Base-by-base conservation (phyloP, 2,797 vertebrate species). In the Antennarius maculatus region DNA sequence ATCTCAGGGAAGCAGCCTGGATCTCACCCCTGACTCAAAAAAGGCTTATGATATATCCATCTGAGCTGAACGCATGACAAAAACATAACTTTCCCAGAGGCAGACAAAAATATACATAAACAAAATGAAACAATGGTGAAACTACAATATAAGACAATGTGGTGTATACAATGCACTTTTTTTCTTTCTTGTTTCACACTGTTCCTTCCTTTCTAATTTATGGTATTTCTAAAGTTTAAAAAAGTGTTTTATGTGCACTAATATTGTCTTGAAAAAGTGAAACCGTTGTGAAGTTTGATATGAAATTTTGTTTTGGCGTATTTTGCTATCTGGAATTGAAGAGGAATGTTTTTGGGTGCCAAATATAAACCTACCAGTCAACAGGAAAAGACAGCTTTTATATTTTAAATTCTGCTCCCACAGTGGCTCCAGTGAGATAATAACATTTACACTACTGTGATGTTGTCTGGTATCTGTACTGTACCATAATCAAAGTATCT, bases 1-100 rank as follows among this genome's bases (percentile, higher is more conserved):
- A 89, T 88, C 87, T 93, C 93, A 92, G 93, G 93, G 93, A 93
- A 94, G 93, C 93, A 95, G 93, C 93, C 94, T 92, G 90, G 92
- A 94, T 93, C 93, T 92, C 90, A 83, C 70, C 85, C 82, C 70
- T 47, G 29, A 67, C 65, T 72, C 83, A 29, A 14, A n/a, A 64
- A 78, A 87, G 76, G 75, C 85, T 5, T 34, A 80, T 66, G 48
- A 83, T 74, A 83, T 69, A 89, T 88, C 83, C 87, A 90, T 84
- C 81, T 65, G 58, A 84, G 74, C 71, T 77, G 65, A 56, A 87
- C 53, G 83, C 71, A 84, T 80, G 84, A 80, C 82, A 72, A 42
- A 81, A 81, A 84, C 85, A 63, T 68, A 69, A 80, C 77, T 79
- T 72, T 77, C 52, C 56, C 42, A 84, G 85, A 86, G 61, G 18